These are phyloP conservation scores for Xerus inauris DNA, from an alignment of 2,113 vertebrate species.

Conservation along the genomic window DNA sequence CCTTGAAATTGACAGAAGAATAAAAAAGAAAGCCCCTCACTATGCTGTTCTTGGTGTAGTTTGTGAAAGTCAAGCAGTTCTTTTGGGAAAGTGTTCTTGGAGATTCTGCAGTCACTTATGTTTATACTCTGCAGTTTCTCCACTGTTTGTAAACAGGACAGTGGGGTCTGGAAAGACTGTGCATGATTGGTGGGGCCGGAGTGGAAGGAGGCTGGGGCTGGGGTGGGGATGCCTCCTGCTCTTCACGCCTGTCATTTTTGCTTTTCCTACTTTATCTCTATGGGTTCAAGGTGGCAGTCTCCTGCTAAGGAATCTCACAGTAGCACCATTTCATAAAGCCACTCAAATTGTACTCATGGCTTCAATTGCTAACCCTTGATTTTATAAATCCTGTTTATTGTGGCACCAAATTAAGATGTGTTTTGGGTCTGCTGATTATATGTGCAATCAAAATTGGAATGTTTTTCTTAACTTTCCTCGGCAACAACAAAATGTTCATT, in stretches of 20 bases:
- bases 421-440: conserved; percentile 57
- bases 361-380: conserved; percentile 53
- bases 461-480: conserved; percentile 65
- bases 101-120: background rate
- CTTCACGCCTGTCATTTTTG: background rate
- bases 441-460: conserved; percentile 68
- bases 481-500: conserved; percentile 70
- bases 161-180: background rate
- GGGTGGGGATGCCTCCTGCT: background rate
- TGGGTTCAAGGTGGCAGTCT: background rate
- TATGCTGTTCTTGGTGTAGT: background rate
- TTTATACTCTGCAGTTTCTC: background rate
- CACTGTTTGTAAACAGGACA: conserved; percentile 5
- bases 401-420: conserved; percentile 73
- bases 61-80: background rate
- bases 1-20: background rate
- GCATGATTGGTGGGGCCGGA: background rate
- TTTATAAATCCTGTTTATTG: conserved; percentile 69
- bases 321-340: conserved; percentile 52
- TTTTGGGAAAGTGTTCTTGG: background rate
- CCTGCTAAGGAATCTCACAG: conserved; percentile 43
- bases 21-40: background rate
- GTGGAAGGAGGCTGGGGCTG: too few species aligned
- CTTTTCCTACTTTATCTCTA: background rate
- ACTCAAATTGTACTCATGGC: conserved; percentile 19